Percentiles rank a stretch among this genome's conserved stretches.
Conservation (phyloP, 2,113 vertebrate genomes). For the Pontoporia blainvillei region DNA sequence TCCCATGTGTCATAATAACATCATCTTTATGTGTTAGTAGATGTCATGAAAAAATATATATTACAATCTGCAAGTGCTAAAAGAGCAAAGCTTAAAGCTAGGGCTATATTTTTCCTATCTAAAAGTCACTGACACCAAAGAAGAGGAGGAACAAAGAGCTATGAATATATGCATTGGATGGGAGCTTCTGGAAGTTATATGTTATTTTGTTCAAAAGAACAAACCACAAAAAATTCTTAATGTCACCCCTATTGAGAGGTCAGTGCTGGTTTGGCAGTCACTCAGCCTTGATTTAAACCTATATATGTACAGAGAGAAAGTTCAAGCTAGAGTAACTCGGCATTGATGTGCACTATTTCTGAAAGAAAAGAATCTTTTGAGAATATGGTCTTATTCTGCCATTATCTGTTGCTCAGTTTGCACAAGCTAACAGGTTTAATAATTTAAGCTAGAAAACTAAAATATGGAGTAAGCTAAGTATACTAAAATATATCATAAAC, state of each 20-base stretch:
- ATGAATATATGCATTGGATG: neutral
- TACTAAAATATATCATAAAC: neutral
- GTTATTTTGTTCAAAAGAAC: slow-evolving; percentile 24
- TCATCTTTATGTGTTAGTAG: neutral
- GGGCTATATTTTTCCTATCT: neutral
- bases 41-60: neutral
- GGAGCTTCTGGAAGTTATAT: neutral
- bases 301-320: neutral
- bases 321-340: neutral
- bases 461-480: neutral
- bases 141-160: slow-evolving; percentile 23
- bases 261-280: neutral
- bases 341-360: neutral
- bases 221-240: slow-evolving; percentile 12
- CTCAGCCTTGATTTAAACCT: slow-evolving; percentile 21
- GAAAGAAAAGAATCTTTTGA: neutral
- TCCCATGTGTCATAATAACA: neutral
- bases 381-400: neutral
- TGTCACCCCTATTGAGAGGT: slow-evolving; percentile 20
- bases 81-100: neutral
- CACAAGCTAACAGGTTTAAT: neutral
- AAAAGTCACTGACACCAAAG: neutral
- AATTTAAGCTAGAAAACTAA: slow-evolving; percentile 19
- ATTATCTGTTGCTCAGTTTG: slow-evolving; percentile 11
- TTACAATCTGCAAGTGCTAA: neutral